Conservation (phyloP, 2,113 vertebrate species). For the Chloebia gouldiae region DNA sequence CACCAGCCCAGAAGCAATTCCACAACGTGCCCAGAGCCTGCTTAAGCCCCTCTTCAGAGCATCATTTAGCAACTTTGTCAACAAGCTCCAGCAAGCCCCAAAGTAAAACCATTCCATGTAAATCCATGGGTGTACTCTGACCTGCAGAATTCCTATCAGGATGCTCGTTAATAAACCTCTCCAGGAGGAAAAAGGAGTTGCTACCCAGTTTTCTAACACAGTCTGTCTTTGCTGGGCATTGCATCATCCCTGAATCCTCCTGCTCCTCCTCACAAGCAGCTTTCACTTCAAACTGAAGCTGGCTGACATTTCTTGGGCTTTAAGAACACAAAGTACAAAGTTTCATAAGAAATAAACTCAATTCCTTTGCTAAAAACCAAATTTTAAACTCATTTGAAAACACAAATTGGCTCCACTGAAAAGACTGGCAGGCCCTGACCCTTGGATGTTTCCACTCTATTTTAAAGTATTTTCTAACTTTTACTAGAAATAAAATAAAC, state of each 20-base stretch:
- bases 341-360: constrained; percentile 21
- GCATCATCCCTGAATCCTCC: neutral
- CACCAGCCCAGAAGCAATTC: neutral
- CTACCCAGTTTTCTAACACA: neutral
- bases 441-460: neutral
- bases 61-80: neutral
- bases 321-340: neutral
- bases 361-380: neutral
- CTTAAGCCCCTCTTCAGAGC: neutral
- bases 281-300: neutral
- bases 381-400: neutral
- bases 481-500: neutral
- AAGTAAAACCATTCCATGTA: neutral
- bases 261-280: neutral
- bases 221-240: neutral
- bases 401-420: neutral
- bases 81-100: neutral
- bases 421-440: neutral
- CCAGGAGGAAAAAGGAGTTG: neutral
- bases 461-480: neutral
- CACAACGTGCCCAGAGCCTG: neutral
- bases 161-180: neutral
- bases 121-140: neutral
- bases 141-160: neutral
- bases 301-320: neutral